phyloP scores from a whole-genome alignment of 2,113 vertebrate genomes.

The Pollimyrus isidori region DNA sequence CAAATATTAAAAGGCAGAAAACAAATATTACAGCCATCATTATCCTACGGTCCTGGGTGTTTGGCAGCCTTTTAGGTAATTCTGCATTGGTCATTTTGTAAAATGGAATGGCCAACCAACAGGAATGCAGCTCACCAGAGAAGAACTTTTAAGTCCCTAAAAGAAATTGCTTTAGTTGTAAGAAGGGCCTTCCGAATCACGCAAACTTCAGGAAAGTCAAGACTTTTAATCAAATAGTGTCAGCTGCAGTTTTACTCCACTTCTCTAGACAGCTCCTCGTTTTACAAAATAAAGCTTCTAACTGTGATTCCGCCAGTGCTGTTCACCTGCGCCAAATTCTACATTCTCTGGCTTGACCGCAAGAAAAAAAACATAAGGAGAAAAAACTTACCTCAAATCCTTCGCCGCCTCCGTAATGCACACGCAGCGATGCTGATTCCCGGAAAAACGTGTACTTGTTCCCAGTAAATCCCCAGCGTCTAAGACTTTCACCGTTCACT shows the following conservation, averaged over 20 bases:
- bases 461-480: conserved; percentile 16
- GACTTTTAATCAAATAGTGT: not conserved
- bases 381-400: conserved; percentile 4
- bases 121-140: not conserved
- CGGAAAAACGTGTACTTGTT: not conserved
- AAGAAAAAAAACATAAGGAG: not conserved
- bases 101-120: not conserved
- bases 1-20: conserved; percentile 57
- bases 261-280: not conserved
- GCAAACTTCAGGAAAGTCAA: not conserved
- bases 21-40: conserved; percentile 43
- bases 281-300: not conserved
- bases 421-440: not conserved
- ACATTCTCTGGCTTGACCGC: not conserved
- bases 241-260: not conserved
- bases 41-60: conserved; percentile 2
- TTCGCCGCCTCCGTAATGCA: conserved; percentile 1
- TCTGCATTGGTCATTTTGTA: not conserved
- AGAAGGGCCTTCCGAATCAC: not conserved
- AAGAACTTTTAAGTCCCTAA: not conserved
- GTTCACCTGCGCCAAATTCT: not conserved
- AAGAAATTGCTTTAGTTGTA: not conserved
- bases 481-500: conserved; percentile 24
- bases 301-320: not conserved
- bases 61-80: not conserved